Evolutionary conservation across 1,140 invertebrate genomes (phyloP).

Genomic region (Anadara kagoshimensis): DNA sequence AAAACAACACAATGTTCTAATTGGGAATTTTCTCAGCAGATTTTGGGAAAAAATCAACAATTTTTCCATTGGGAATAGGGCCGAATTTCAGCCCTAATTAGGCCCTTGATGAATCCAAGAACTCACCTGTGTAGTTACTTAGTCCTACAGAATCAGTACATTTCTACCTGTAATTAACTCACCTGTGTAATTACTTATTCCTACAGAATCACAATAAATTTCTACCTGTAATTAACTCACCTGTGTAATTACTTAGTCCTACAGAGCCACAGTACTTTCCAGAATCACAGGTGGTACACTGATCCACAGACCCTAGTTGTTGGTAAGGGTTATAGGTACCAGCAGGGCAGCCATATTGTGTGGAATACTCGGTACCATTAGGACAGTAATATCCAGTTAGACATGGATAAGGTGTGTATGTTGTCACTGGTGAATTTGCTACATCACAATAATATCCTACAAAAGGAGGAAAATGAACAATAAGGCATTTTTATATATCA

Average conservation of each 20-base stretch:
- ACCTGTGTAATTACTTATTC: no score
- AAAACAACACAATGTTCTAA: no score
- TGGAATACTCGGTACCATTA: slow-evolving; percentile 63
- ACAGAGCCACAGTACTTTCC: slow-evolving; percentile 64
- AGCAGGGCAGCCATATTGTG: slow-evolving; percentile 63
- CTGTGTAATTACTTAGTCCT: slow-evolving; percentile 53
- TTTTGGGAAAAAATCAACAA: no score
- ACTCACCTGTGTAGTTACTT: no score
- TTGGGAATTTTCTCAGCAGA: no score
- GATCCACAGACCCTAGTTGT: slow-evolving; percentile 9
- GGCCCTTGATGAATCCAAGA: no score
- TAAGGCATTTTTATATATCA: no score
- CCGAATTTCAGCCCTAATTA: no score
- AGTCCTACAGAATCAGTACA: no score
- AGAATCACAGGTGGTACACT: slow-evolving; percentile 62
- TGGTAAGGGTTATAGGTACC: slow-evolving; percentile 36
- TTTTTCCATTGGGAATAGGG: no score
- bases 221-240: slow-evolving; percentile 29
- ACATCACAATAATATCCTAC: slow-evolving; percentile 67
- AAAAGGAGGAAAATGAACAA: background rate
- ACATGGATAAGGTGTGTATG: slow-evolving; percentile 60
- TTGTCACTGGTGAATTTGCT: slow-evolving; percentile 49
- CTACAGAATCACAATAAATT: no score
- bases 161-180: background rate
- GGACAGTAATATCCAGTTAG: slow-evolving; percentile 68